These are phyloP conservation scores for Eulemur rubriventer DNA, from an alignment of 2,797 vertebrate species.

Conservation along the genomic window DNA sequence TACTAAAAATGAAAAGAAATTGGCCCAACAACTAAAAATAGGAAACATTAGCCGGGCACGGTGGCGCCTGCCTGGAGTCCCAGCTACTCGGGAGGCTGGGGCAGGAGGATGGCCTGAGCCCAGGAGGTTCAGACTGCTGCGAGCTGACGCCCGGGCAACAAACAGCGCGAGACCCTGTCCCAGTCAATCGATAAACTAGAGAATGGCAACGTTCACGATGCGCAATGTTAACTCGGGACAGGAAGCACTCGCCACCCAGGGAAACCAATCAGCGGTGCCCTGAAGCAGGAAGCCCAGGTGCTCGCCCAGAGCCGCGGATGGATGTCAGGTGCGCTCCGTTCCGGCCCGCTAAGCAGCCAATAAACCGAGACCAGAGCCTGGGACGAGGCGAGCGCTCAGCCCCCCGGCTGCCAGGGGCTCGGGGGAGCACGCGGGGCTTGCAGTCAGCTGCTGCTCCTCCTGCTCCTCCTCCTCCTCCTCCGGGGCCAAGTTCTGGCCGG, in stretches of 20 bases:
- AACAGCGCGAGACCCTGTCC: no score
- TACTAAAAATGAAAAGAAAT: no score
- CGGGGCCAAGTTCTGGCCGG: background rate
- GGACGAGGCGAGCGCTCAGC: accelerated
- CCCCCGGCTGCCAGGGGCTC: background rate
- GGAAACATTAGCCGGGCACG: no score
- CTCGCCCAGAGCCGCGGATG: background rate
- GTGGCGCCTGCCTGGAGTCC: no score
- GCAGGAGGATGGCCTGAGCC: no score
- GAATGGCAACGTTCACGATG: background rate
- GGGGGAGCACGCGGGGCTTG: background rate
- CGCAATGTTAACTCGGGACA: accelerated
- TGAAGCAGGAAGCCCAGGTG: background rate
- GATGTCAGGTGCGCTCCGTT: background rate
- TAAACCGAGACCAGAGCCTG: background rate
- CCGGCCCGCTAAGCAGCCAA: background rate
- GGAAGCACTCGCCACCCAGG: background rate
- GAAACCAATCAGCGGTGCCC: background rate
- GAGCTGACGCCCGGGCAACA: no score
- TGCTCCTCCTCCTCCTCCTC: background rate
- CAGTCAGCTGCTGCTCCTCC: background rate
- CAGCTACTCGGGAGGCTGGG: no score
- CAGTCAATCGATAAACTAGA: background rate
- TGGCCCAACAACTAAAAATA: no score
- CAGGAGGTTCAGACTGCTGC: no score